phyloP scores from a whole-genome alignment of 2,113 vertebrate species.

The Oceanites oceanicus region DNA sequence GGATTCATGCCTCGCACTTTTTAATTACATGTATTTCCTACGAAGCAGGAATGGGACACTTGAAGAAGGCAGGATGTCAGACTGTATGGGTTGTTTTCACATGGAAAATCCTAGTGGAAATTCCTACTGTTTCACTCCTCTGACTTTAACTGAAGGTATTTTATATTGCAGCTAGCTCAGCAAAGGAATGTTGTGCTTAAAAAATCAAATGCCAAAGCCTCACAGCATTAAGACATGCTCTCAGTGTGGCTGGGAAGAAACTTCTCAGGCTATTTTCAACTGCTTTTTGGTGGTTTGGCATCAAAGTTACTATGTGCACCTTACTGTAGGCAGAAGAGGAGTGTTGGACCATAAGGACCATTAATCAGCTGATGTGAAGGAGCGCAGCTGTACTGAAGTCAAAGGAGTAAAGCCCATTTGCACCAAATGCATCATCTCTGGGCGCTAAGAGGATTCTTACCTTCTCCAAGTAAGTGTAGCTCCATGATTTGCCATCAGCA shows the following conservation, averaged over 20 bases:
- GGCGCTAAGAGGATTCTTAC: slow-evolving; percentile 37
- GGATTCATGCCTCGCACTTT: background rate
- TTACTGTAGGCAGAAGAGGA: background rate
- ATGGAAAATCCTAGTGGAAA: background rate
- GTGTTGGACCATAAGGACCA: background rate
- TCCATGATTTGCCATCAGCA: slow-evolving; percentile 96
- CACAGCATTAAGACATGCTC: background rate
- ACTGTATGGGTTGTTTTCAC: background rate
- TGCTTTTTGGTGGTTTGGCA: background rate
- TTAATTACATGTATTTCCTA: background rate
- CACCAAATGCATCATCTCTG: background rate
- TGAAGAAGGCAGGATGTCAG: background rate
- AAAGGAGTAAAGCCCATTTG: background rate
- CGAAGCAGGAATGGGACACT: background rate
- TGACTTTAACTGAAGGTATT: background rate
- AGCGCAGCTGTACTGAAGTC: background rate
- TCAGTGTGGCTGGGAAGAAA: background rate
- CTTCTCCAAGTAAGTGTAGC: slow-evolving; percentile 95
- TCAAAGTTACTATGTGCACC: background rate
- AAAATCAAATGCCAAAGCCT: background rate
- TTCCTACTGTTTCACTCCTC: background rate
- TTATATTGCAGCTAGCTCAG: background rate
- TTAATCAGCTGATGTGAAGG: background rate
- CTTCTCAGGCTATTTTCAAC: background rate
- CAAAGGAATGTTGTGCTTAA: background rate